A percentile compares a stretch with the other conserved stretches of the same genome.
Evolutionary conservation across 2,888 invertebrate species (phyloP).

Genomic region (Hymenopus coronatus): DNA sequence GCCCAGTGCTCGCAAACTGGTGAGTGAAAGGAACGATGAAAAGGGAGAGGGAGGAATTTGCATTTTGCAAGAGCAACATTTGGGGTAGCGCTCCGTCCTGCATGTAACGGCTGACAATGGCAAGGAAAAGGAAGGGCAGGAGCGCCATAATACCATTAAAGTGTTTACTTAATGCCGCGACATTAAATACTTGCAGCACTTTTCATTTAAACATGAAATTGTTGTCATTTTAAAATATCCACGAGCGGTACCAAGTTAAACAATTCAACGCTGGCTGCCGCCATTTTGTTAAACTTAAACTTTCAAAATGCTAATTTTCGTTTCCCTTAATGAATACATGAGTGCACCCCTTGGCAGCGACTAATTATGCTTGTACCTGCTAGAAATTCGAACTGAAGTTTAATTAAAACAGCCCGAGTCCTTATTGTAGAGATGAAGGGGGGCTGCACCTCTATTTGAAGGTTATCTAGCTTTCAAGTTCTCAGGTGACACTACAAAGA

Average conservation of each 20-base stretch:
- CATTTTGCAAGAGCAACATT: background rate
- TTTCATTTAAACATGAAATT: background rate
- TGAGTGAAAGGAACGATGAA: background rate
- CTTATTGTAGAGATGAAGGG: background rate
- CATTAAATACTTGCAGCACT: background rate
- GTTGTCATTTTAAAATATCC: background rate
- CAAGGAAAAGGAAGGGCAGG: background rate
- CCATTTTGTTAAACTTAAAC: background rate
- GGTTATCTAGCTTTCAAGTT: background rate
- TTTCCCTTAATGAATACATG: background rate
- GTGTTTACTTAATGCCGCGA: conserved; percentile 1
- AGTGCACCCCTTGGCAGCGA: background rate
- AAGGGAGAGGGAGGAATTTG: background rate
- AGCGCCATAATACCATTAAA: conserved; percentile 2
- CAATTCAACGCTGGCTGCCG: background rate
- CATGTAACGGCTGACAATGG: background rate
- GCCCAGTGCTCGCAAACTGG: background rate
- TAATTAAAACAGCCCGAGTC: background rate
- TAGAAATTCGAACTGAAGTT: background rate
- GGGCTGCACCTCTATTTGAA: no score
- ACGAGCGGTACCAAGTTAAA: background rate
- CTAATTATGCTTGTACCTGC: background rate
- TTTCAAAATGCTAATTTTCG: background rate
- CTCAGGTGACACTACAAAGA: background rate
- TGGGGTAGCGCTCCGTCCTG: background rate